Conservation (phyloP, 2,888 invertebrate genomes). For the Drosophila dives region DNA sequence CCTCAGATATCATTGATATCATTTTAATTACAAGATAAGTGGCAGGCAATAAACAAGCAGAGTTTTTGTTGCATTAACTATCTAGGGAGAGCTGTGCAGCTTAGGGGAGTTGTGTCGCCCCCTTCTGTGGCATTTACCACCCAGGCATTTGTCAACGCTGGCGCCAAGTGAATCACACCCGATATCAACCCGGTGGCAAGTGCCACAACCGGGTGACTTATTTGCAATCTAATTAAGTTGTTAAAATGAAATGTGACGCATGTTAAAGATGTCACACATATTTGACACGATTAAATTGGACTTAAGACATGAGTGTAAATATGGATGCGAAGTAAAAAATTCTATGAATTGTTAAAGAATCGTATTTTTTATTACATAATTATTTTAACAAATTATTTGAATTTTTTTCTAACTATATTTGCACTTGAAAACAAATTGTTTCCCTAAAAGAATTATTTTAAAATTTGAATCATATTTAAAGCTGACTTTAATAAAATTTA, state of each 20-base stretch:
- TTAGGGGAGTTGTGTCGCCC: constrained; percentile 18
- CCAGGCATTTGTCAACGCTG: constrained; percentile 77
- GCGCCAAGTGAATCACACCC: constrained; percentile 62
- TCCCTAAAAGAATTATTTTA: too few relatives aligned
- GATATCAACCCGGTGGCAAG: constrained; percentile 25
- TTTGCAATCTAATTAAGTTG: constrained; percentile 77
- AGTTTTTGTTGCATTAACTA: constrained; percentile 2
- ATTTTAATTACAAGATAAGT: constrained; percentile 66
- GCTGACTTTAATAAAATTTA: not conserved
- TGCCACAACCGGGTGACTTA: constrained; percentile 66
- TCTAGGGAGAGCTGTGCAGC: constrained; percentile 24
- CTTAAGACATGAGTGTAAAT: not conserved
- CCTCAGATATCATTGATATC: constrained; percentile 49
- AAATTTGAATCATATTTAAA: not conserved
- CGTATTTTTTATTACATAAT: not conserved
- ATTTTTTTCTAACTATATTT: not conserved
- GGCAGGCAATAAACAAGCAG: constrained; percentile 52
- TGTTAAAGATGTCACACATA: constrained; percentile 51
- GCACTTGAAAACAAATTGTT: not conserved
- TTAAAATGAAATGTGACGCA: constrained; percentile 73
- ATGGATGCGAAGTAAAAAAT: not conserved
- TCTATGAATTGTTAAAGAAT: not conserved
- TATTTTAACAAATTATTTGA: not conserved
- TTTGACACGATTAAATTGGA: constrained; percentile 54
- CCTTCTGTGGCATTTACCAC: constrained; percentile 57